Evolutionary conservation across 2,113 vertebrate species (phyloP).

Genomic region (Hiodon alosoides): DNA sequence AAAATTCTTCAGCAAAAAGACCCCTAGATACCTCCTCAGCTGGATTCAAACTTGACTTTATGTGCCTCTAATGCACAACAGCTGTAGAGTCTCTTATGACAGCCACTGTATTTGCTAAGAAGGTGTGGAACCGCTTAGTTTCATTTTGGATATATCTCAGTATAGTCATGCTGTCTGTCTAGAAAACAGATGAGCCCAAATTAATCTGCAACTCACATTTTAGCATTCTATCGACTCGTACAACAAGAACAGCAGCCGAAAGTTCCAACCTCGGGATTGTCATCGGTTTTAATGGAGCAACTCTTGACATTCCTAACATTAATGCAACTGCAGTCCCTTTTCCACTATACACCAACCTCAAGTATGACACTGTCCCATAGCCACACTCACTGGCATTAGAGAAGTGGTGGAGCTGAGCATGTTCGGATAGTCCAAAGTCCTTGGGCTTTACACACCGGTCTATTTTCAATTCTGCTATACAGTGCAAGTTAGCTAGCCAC

Average conservation of each 20-base stretch:
- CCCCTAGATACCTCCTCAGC: no score
- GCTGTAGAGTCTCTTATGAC: no score
- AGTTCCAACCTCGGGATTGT: slow-evolving; percentile 9
- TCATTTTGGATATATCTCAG: slow-evolving; percentile 19
- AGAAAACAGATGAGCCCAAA: background rate
- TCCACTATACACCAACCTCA: background rate
- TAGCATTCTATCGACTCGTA: slow-evolving; percentile 9
- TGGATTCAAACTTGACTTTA: no score
- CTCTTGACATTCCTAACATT: slow-evolving; percentile 6
- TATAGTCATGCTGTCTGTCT: slow-evolving; percentile 8
- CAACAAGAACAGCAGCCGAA: background rate
- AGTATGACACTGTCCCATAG: slow-evolving; percentile 10
- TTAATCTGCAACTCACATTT: background rate
- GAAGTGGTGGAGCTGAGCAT: slow-evolving; percentile 10
- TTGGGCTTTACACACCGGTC: background rate
- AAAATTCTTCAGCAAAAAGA: no score
- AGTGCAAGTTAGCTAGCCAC: background rate
- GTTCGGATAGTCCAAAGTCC: background rate
- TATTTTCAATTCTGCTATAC: background rate
- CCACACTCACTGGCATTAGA: slow-evolving; percentile 15
- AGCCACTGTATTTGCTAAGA: slow-evolving; percentile 3
- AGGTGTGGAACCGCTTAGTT: slow-evolving; percentile 6
- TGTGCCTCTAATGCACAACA: no score
- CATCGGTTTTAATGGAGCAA: slow-evolving; percentile 8
- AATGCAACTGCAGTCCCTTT: background rate